These are phyloP conservation scores for Sebastes iracundus DNA, from an alignment of 2,797 vertebrate species.

Conservation along the genomic window DNA sequence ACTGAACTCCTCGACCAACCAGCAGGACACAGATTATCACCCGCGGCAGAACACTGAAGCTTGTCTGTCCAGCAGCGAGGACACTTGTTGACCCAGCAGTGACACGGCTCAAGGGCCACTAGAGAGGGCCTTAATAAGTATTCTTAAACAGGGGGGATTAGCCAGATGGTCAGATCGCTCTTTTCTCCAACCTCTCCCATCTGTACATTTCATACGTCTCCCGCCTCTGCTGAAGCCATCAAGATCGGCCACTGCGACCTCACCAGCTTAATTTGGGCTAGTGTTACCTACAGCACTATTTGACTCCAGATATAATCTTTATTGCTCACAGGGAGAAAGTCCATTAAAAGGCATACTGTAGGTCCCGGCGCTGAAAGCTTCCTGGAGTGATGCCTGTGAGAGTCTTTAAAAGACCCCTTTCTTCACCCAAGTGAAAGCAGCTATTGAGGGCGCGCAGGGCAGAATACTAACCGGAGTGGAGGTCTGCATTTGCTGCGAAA, in stretches of 20 bases:
- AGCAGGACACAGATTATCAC: conserved; percentile 25
- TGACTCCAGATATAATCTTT: conserved; percentile 80
- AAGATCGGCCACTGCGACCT: conserved; percentile 54
- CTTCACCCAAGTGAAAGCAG: conserved; percentile 54
- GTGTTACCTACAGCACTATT: conserved; percentile 69
- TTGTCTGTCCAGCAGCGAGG: conserved; percentile 1
- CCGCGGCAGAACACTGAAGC: conserved; percentile 7
- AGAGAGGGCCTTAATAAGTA: conserved; percentile 60
- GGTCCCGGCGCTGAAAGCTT: conserved; percentile 61
- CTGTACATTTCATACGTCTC: conserved; percentile 56
- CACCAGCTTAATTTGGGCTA: conserved; percentile 57
- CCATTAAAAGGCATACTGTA: conserved; percentile 73
- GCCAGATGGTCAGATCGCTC: conserved; percentile 76
- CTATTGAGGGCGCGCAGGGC: conserved; percentile 69
- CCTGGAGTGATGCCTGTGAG: conserved; percentile 60
- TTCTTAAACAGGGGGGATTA: conserved; percentile 75
- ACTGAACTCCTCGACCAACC: not conserved
- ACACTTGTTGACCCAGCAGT: conserved; percentile 65
- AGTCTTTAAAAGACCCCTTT: conserved; percentile 69
- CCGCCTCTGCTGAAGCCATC: conserved; percentile 65
- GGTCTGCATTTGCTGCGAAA: conserved; percentile 57
- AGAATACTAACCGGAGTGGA: conserved; percentile 60
- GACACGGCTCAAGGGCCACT: conserved; percentile 58
- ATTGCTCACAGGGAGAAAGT: conserved; percentile 72
- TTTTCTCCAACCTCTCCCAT: conserved; percentile 64